Conservation (phyloP, 2,113 vertebrate genomes). For the human region DNA sequence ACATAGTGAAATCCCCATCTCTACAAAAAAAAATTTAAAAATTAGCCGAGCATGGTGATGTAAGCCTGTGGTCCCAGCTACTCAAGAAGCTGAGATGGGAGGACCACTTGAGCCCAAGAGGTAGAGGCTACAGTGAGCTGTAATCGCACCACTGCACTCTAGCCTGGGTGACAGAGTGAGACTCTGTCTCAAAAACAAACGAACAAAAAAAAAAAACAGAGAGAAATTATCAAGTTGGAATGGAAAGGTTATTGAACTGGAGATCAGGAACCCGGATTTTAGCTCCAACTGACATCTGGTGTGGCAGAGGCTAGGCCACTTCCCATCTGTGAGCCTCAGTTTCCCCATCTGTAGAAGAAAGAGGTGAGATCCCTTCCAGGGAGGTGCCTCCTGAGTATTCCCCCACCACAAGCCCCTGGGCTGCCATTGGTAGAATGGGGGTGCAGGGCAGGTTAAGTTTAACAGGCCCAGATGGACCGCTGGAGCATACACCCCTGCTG, state of each 20-base stretch:
- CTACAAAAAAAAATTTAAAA: too few relatives aligned
- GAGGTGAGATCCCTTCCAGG: not conserved
- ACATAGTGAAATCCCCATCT: too few relatives aligned
- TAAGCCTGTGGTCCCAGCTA: too few relatives aligned
- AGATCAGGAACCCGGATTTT: not conserved
- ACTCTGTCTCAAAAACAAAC: too few relatives aligned
- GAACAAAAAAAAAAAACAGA: too few relatives aligned
- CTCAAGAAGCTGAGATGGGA: too few relatives aligned
- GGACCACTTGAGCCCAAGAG: too few relatives aligned
- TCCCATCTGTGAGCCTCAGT: not conserved
- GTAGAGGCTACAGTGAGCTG: too few relatives aligned
- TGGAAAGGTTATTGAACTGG: not conserved
- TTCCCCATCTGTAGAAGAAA: not conserved
- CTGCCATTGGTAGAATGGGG: not conserved
- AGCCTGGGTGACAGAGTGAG: too few relatives aligned
- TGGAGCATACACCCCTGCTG: not conserved
- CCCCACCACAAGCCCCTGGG: not conserved
- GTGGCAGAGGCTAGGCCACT: not conserved
- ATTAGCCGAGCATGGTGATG: too few relatives aligned
- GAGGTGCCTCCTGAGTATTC: not conserved
- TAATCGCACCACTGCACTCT: too few relatives aligned
- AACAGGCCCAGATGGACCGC: not conserved
- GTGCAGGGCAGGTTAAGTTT: too few relatives aligned
- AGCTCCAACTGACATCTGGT: not conserved
- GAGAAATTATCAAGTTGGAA: not conserved